Evolutionary conservation across 37 sponge, comb jelly and placozoan genomes (phyloP).

Genomic region (Geodia barretti): DNA sequence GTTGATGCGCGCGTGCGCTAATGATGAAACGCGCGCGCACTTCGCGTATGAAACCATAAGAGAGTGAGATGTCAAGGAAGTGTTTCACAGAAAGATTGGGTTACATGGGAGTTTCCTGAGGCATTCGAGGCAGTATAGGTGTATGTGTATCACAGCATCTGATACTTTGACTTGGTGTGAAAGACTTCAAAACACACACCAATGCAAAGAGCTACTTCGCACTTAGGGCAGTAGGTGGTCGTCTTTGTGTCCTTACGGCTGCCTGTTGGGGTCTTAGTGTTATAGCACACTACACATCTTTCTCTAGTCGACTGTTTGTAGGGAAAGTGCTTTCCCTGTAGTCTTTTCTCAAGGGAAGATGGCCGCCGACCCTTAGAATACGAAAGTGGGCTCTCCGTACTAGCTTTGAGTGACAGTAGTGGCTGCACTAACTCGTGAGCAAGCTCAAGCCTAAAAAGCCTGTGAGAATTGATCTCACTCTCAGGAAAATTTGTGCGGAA

Average conservation of each 20-base stretch:
- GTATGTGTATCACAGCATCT: too few relatives aligned
- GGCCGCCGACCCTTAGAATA: not conserved
- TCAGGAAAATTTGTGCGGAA: slow-evolving; percentile 4
- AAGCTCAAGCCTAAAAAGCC: not conserved
- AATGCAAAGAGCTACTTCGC: slow-evolving; percentile 20
- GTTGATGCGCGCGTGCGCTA: too few relatives aligned
- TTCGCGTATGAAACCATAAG: too few relatives aligned
- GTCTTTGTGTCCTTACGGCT: slow-evolving; percentile 5
- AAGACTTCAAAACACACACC: slow-evolving; percentile 28
- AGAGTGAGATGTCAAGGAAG: too few relatives aligned
- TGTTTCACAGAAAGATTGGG: too few relatives aligned
- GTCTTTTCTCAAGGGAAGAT: not conserved
- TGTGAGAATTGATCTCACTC: not conserved
- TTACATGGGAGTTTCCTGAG: too few relatives aligned
- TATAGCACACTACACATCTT: not conserved
- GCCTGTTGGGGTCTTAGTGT: not conserved
- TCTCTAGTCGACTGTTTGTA: not conserved
- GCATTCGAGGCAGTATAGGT: too few relatives aligned
- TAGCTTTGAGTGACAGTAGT: not conserved
- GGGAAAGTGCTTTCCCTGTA: not conserved
- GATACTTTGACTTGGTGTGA: not conserved
- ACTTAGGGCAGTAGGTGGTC: slow-evolving; percentile 12
- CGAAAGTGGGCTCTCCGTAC: not conserved
- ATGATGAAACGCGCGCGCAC: too few relatives aligned
- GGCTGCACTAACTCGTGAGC: not conserved